Conservation (phyloP, 1,140 invertebrate species). For the Ceratoteleas bidentatus region DNA sequence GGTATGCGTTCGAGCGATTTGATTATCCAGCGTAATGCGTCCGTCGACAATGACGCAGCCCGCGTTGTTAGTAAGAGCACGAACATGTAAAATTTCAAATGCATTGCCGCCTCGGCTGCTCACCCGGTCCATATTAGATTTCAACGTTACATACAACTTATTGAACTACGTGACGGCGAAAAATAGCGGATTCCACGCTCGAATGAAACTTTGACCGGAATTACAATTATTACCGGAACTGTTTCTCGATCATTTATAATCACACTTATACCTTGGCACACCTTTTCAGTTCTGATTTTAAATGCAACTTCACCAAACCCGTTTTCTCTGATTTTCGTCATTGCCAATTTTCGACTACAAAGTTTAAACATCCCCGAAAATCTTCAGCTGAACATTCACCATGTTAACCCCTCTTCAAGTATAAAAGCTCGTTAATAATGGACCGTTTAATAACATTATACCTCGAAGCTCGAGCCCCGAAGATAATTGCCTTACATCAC, state of each 20-base stretch:
- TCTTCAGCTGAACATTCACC: too few species aligned
- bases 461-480: not conserved
- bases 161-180: constrained; percentile 40
- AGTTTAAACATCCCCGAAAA: too few species aligned
- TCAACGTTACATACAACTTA: constrained; percentile 36
- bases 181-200: constrained; percentile 33
- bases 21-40: constrained; percentile 38
- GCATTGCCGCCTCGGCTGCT: constrained; percentile 19
- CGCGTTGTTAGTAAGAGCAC: constrained; percentile 44
- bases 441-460: too few species aligned
- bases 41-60: constrained; percentile 28
- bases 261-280: too few species aligned
- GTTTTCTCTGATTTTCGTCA: too few species aligned
- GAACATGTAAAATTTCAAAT: constrained; percentile 56
- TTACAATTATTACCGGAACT: constrained; percentile 14
- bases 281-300: too few species aligned
- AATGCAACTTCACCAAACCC: too few species aligned
- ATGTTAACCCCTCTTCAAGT: too few species aligned
- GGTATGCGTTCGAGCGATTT: constrained; percentile 38
- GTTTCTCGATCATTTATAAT: constrained; percentile 16
- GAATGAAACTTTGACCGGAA: constrained; percentile 31
- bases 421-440: too few species aligned
- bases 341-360: too few species aligned
- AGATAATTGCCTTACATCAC: constrained; percentile 23
- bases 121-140: constrained; percentile 32